A percentile compares a stretch with the other conserved stretches of the same genome.
These are phyloP conservation scores for Chrysomallon squamiferum DNA, from an alignment of 1,140 invertebrate species.

Conservation along the genomic window DNA sequence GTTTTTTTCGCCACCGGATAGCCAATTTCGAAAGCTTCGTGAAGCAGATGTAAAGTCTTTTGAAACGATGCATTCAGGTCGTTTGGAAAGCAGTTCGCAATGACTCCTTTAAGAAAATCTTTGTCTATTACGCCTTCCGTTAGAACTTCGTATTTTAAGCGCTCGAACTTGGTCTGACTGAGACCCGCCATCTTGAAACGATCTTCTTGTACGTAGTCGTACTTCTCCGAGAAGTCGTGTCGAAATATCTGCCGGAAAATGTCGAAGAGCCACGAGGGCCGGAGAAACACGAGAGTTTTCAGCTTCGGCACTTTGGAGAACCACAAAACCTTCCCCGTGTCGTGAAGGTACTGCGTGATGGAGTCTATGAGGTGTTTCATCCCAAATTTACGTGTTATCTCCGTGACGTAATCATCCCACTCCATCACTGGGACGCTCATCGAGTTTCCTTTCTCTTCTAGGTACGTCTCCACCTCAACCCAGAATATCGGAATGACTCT, in stretches of 20 bases:
- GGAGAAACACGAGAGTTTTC: slow-evolving; percentile 46
- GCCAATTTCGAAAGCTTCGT: slow-evolving; percentile 46
- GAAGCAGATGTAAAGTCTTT: slow-evolving; percentile 37
- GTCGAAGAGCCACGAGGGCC: slow-evolving; percentile 58
- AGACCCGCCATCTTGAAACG: slow-evolving; percentile 24
- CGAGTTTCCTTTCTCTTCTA: slow-evolving; percentile 53
- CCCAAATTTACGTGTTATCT: slow-evolving; percentile 52
- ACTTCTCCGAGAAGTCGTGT: slow-evolving; percentile 39
- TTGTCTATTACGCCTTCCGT: slow-evolving; percentile 47
- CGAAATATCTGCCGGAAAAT: slow-evolving; percentile 46
- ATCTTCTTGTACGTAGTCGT: slow-evolving; percentile 25
- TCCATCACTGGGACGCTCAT: slow-evolving; percentile 50
- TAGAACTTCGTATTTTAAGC: slow-evolving; percentile 44
- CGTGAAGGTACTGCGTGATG: slow-evolving; percentile 52
- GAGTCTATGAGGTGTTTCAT: slow-evolving; percentile 48
- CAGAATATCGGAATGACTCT: slow-evolving; percentile 56
- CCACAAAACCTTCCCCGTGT: slow-evolving; percentile 57
- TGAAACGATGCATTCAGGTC: slow-evolving; percentile 38
- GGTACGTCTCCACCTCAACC: slow-evolving; percentile 53
- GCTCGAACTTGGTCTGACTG: slow-evolving; percentile 41
- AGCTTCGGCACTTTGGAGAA: slow-evolving; percentile 42
- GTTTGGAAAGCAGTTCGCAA: slow-evolving; percentile 35
- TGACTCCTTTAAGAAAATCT: slow-evolving; percentile 48
- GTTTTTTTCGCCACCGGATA: slow-evolving; percentile 41
- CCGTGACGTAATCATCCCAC: slow-evolving; percentile 43